Evolutionary conservation across 2,797 vertebrate genomes (phyloP), one percentile per base, ranked within the genome.

Genomic region (Scolopax rusticola): DNA sequence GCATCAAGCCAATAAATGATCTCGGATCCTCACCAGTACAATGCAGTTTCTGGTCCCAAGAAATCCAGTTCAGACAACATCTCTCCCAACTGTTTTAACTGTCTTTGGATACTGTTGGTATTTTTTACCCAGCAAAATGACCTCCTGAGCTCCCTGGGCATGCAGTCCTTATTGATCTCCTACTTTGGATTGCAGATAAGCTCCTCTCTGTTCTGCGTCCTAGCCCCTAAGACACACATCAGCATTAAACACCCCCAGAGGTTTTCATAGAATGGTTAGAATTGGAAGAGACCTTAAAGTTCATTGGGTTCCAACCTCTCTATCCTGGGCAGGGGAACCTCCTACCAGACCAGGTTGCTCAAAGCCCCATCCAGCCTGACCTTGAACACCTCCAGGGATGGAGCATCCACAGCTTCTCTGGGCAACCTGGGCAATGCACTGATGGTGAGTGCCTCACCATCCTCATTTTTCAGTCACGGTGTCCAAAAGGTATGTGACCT

Each of bases 401-500:
- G 20, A 3, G 13, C 6, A 32, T 3, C 61, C 18, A 43, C 13
- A 64, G 7, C 28, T 64, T 64, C 61, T 30, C 40, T 41, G 19
- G 36, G 38, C 12, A 63, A 41, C 18, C 38, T 36, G 36, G 36
- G 36, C 36, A 36, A 36, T 8, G 36, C 36, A 36, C 36, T 36
- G 36, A 36, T 36, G 36, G 36, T 36, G 36, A 41, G 38, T 63
- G 60, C 8, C 18, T 63, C 28, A 18, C 60, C 27, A 63, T 19
- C 38, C 38, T 63, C 38, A 4, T 32, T 40, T 80, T 76, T 50
- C 18, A 15, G 30, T 85, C 40, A 25, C 4, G 10, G 59, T 76
- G 19, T 21, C 16, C 53, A 50, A 23, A 8, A 13, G 3, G 6
- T 12, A 17, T 1, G 0, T 0, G 10, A 68, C 14, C n/a, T 0